These are phyloP conservation scores for Nycteola revayana DNA, from an alignment of 2,888 invertebrate species.

Conservation along the genomic window DNA sequence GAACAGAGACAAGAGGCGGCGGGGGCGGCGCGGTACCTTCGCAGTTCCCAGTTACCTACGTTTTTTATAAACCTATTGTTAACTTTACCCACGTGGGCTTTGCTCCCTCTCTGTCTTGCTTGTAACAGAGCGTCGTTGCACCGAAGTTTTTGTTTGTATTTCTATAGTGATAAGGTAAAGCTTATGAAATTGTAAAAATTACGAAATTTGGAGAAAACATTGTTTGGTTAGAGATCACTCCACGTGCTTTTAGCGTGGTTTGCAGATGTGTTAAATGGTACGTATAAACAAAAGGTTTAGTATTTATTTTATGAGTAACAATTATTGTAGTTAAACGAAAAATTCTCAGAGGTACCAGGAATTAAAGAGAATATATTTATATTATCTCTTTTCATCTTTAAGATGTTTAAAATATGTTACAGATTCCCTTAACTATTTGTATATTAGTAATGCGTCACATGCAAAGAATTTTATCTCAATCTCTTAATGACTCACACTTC, in stretches of 20 bases:
- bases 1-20: conserved; percentile 45
- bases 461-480: conserved; percentile 4
- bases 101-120: conserved; percentile 50
- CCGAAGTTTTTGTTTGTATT: conserved; percentile 69
- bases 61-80: conserved; percentile 76
- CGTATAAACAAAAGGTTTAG: neutral
- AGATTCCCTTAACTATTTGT: too few species aligned
- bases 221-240: conserved; percentile 28
- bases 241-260: conserved; percentile 51
- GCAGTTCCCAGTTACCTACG: conserved; percentile 72
- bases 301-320: too few species aligned
- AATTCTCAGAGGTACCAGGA: too few species aligned
- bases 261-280: conserved; percentile 33
- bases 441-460: neutral
- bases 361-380: too few species aligned
- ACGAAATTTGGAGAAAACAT: conserved; percentile 44
- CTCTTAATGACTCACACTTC: conserved; percentile 24
- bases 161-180: conserved; percentile 54
- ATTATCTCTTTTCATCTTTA: too few species aligned
- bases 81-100: conserved; percentile 71
- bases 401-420: too few species aligned
- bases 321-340: too few species aligned
- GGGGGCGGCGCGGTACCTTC: conserved; percentile 56
- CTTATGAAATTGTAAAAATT: conserved; percentile 46
- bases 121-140: conserved; percentile 7